A percentile compares a stretch with the other conserved stretches of the same genome.
phyloP scores from a whole-genome alignment of 2,113 vertebrate genomes.

The Tupaia tana region DNA sequence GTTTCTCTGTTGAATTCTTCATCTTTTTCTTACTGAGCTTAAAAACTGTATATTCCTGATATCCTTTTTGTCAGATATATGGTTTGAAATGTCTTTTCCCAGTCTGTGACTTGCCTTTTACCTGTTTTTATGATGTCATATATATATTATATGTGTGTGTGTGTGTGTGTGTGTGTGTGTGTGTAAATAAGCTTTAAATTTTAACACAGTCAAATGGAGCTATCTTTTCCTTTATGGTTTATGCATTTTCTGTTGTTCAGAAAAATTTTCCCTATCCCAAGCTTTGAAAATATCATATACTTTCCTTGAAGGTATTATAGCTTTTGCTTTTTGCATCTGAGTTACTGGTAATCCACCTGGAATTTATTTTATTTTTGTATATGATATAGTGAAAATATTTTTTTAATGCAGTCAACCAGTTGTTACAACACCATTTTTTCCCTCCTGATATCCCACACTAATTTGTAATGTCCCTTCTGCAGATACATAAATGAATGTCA shows the following conservation, averaged over 20 bases:
- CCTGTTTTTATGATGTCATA: neutral
- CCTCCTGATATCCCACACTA: neutral
- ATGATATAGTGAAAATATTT: neutral
- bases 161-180: too few relatives aligned
- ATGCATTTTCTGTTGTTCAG: conserved; percentile 36
- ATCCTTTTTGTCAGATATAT: conserved; percentile 16
- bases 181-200: conserved; percentile 8
- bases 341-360: neutral
- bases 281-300: conserved; percentile 32
- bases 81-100: conserved; percentile 27
- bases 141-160: too few relatives aligned
- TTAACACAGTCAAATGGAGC: conserved; percentile 37
- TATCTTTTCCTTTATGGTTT: neutral
- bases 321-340: conserved; percentile 52
- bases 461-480: neutral
- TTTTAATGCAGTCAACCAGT: neutral
- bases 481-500: neutral
- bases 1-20: neutral
- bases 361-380: conserved; percentile 52
- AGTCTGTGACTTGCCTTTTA: conserved; percentile 36
- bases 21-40: conserved; percentile 36
- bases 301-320: neutral
- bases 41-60: neutral
- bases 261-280: neutral
- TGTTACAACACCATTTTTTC: neutral